A percentile compares a stretch with the other conserved stretches of the same genome.
Conservation (phyloP, 2,797 vertebrate species). For the Sebastes steindachneri region DNA sequence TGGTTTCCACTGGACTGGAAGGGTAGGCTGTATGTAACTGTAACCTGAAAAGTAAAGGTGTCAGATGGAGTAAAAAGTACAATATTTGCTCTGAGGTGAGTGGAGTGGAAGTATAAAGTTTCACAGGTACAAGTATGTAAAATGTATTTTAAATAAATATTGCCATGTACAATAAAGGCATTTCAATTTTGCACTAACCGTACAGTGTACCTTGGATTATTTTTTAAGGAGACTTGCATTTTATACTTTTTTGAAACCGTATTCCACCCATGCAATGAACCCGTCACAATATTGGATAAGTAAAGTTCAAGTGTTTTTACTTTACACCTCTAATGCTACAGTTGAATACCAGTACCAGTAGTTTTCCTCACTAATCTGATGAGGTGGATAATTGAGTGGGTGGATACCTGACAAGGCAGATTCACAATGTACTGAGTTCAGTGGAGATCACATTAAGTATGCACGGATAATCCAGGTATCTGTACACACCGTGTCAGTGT, state of each 20-base stretch:
- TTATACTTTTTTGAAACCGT: not conserved
- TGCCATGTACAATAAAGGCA: no score
- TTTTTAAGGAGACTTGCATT: not conserved
- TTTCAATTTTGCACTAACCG: no score
- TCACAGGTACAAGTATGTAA: not conserved
- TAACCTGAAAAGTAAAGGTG: not conserved
- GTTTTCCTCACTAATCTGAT: slow-evolving; percentile 25
- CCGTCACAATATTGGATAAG: not conserved
- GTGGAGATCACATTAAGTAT: slow-evolving; percentile 15
- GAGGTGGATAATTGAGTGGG: slow-evolving; percentile 23
- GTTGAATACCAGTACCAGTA: not conserved
- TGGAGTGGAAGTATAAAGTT: not conserved
- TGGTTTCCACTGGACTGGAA: not conserved
- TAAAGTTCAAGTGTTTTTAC: no score
- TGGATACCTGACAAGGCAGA: slow-evolving; percentile 19
- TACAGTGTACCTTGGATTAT: no score
- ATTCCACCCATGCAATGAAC: not conserved
- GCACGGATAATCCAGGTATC: slow-evolving; percentile 1
- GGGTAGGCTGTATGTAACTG: not conserved
- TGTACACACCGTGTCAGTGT: not conserved
- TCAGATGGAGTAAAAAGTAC: not conserved
- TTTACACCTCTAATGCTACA: not conserved
- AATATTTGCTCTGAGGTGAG: not conserved
- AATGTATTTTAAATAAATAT: no score
- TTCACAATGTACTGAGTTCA: slow-evolving; percentile 27